Conservation (phyloP, 2,797 vertebrate genomes). For the Australoheros facetus region DNA sequence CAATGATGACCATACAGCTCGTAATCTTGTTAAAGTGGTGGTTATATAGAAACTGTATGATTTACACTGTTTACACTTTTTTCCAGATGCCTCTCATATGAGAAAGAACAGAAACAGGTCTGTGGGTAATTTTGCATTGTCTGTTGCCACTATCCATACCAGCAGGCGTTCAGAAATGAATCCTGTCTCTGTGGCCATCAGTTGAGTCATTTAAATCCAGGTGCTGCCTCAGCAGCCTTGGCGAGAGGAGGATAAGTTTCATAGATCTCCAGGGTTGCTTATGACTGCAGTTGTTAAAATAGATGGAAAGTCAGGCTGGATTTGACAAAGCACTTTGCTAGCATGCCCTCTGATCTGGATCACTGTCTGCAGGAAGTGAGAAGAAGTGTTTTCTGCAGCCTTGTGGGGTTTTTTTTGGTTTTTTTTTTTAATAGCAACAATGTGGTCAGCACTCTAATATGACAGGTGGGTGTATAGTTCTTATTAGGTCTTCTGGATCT, state of each 20-base stretch:
- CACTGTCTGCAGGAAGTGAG: conserved; percentile 8
- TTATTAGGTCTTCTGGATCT: neutral
- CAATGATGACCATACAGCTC: fast-evolving
- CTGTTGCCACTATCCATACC: conserved; percentile 13
- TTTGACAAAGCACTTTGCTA: conserved; percentile 47
- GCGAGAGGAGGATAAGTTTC: conserved; percentile 38
- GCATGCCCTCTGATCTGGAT: conserved; percentile 41
- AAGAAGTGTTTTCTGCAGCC: neutral
- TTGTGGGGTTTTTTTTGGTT: neutral
- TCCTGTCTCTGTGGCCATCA: conserved; percentile 28
- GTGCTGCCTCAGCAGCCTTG: conserved; percentile 65
- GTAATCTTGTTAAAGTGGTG: neutral
- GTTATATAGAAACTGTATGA: neutral
- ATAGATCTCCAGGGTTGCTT: conserved; percentile 66
- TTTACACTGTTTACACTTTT: neutral
- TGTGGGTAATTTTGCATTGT: neutral
- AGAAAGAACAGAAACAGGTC: neutral
- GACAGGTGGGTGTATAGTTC: neutral
- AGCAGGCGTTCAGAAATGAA: conserved; percentile 20
- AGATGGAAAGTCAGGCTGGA: conserved; percentile 43
- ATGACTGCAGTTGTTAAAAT: conserved; percentile 68
- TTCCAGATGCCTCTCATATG: neutral
- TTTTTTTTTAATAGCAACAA: neutral
- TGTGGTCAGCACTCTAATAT: neutral
- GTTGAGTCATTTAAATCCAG: conserved; percentile 61